Conservation (phyloP, 2,888 invertebrate species). For the Euspilapteryx auroguttella region DNA sequence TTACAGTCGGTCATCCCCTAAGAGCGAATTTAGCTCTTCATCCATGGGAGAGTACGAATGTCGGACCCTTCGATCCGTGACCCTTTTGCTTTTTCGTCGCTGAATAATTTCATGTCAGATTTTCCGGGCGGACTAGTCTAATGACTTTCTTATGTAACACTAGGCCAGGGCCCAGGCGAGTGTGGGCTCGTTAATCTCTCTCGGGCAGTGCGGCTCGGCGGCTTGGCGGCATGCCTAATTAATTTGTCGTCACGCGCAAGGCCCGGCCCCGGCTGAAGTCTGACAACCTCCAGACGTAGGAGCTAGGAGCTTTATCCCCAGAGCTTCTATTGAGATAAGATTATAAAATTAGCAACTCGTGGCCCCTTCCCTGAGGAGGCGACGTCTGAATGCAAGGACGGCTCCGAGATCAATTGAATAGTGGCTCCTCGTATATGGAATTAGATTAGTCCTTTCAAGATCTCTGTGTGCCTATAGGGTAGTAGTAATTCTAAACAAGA, state of each 20-base stretch:
- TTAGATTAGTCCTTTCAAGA: too few relatives aligned
- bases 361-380: slow-evolving; percentile 1
- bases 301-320: slow-evolving; percentile 2
- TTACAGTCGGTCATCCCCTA: slow-evolving; percentile 60
- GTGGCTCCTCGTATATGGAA: too few relatives aligned
- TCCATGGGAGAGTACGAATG: slow-evolving; percentile 48
- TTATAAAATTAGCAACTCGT: slow-evolving; percentile 6
- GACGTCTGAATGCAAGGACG: neutral
- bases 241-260: slow-evolving; percentile 29
- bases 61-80: slow-evolving; percentile 53
- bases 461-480: neutral
- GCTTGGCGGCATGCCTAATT: slow-evolving; percentile 26
- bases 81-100: slow-evolving; percentile 51
- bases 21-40: slow-evolving; percentile 61
- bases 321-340: slow-evolving; percentile 5
- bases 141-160: too few relatives aligned
- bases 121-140: too few relatives aligned
- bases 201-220: neutral
- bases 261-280: slow-evolving; percentile 8
- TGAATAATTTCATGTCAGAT: slow-evolving; percentile 15
- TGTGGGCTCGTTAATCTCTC: neutral
- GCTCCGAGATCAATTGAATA: too few relatives aligned
- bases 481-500: too few relatives aligned
- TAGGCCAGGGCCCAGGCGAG: too few relatives aligned
- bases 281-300: slow-evolving; percentile 1